Base-by-base conservation (phyloP, 2,113 vertebrate species). In the Chrysochloris asiatica region DNA sequence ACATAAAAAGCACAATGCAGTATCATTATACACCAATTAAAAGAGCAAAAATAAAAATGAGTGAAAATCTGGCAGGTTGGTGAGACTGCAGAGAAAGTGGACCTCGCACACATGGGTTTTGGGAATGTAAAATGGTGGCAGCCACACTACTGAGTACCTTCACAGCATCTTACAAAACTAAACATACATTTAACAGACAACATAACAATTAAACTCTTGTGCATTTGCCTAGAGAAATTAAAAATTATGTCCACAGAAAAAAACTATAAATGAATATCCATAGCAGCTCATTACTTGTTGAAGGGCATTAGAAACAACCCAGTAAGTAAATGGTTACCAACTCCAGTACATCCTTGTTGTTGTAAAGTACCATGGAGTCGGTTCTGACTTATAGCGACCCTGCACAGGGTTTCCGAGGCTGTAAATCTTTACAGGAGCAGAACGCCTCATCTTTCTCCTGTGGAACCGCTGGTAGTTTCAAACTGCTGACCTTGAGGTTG, bases 81-180 rank as follows among this genome's bases (percentile, higher is more conserved):
- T 71, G 17, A 95, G 33, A 30, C 91, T 50, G 19, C 26, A 24
- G 14, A 94, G 16, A 91, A 93, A 91, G 4, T 83, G 2, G 8
- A 30, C 83, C 12, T 94, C 22, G 87, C 48, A 59, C 45, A 54
- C 16, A 2, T 72, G 73, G 8, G 3, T 79, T 2, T 56, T 47
- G 6, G 30, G 5, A 88, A 92, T 52, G 21, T 59, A 95, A 91
- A 93, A 93, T 80, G 47, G 21, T 59, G 93, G 45, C 7, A 93
- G 38, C 1, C 22, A 83, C 14, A 88, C 11, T 89, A 41, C 10
- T 89, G 94, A 96, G 90, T 8, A 80, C 30, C 59, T 81, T 67
- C 63, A 19, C 33, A 45, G 21, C 77, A 87, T 95, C 28, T 81
- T 72, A 90, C 16, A 67, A 88, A 92, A 93, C 47, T 94, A 88